phyloP scores from a whole-genome alignment of 2,797 vertebrate species.

The Urosaurus nigricauda region DNA sequence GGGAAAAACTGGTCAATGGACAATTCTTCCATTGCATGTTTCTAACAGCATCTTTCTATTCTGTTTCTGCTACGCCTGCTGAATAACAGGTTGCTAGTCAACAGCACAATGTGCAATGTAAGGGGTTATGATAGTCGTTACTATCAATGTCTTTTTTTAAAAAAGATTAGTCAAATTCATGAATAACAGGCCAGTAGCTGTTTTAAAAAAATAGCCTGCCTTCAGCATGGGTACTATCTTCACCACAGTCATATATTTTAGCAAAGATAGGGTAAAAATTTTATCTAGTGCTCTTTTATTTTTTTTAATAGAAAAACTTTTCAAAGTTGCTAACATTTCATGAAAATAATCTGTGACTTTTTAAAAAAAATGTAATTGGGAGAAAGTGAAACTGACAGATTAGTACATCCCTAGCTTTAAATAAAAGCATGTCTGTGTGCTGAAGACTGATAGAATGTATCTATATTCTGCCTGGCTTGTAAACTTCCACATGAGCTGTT shows the following conservation, averaged over 20 bases:
- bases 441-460: not conserved
- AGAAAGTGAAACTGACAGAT: not conserved
- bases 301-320: too few species aligned
- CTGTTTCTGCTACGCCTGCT: not conserved
- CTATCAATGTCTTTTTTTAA: not conserved
- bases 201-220: not conserved
- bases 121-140: not conserved
- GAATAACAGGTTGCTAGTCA: not conserved
- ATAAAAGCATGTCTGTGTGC: not conserved
- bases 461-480: not conserved
- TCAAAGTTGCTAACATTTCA: not conserved
- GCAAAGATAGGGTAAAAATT: too few species aligned
- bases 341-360: not conserved
- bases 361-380: not conserved
- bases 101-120: not conserved
- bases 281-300: too few species aligned
- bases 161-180: not conserved
- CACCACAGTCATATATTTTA: not conserved
- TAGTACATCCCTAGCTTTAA: not conserved
- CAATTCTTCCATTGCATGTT: not conserved
- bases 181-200: not conserved
- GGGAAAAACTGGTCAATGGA: not conserved
- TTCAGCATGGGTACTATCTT: not conserved
- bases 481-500: not conserved
- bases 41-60: too few species aligned